These are phyloP conservation scores for Adelphocoris suturalis DNA, from an alignment of 2,888 invertebrate genomes.

Conservation along the genomic window DNA sequence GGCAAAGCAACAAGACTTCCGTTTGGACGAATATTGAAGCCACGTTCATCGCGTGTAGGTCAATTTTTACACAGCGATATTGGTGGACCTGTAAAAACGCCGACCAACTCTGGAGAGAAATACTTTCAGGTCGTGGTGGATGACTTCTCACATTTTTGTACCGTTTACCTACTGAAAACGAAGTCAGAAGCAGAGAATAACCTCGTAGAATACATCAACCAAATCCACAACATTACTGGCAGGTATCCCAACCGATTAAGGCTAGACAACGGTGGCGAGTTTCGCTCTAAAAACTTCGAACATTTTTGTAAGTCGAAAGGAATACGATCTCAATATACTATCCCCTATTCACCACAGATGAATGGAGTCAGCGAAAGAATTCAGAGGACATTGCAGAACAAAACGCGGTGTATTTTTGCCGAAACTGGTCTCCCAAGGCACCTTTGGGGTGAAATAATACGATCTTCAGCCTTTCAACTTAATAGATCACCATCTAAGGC, in stretches of 20 bases:
- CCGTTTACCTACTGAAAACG: neutral
- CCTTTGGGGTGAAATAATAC: neutral
- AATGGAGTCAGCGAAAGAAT: slow-evolving; percentile 1
- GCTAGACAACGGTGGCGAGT: neutral
- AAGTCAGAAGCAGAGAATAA: neutral
- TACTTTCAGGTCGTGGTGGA: neutral
- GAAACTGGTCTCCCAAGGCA: neutral
- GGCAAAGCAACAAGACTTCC: slow-evolving; percentile 7
- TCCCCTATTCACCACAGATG: neutral
- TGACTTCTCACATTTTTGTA: neutral
- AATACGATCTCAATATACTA: neutral
- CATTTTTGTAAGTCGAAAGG: neutral
- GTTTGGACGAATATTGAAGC: neutral
- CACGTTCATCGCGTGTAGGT: neutral
- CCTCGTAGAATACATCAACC: neutral
- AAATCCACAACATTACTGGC: neutral
- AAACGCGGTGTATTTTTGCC: neutral
- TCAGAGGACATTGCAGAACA: neutral
- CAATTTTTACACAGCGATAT: neutral
- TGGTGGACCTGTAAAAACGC: neutral
- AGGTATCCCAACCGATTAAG: neutral
- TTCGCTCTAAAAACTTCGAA: neutral
- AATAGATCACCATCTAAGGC: neutral
- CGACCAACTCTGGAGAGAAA: neutral
- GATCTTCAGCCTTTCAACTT: neutral